Percentiles rank a stretch among this genome's conserved stretches.
Evolutionary conservation across 2,888 invertebrate species (phyloP).

Genomic region (Tipula vernalis): DNA sequence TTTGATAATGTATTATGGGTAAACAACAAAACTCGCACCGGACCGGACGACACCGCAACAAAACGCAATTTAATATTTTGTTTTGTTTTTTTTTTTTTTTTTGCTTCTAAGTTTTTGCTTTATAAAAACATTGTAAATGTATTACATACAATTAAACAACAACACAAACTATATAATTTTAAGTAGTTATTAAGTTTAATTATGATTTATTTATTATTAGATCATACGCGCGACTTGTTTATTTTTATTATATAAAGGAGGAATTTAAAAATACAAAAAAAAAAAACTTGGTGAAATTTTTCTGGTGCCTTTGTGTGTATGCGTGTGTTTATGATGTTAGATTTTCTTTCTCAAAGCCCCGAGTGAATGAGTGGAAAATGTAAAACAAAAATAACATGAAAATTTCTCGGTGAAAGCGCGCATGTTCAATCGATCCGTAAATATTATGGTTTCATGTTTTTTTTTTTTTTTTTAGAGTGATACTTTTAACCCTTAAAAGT

Average conservation of each 20-base stretch:
- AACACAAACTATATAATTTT: not conserved
- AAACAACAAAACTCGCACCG: not conserved
- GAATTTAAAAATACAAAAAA: not conserved
- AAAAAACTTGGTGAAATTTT: not conserved
- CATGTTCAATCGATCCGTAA: not conserved
- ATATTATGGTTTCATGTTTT: not conserved
- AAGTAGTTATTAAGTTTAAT: not conserved
- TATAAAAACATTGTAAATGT: not conserved
- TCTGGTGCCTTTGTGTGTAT: not conserved
- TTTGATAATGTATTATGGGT: not conserved
- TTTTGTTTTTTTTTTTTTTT: not conserved
- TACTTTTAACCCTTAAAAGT: not conserved
- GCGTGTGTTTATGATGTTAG: not conserved
- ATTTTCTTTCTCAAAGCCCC: not conserved
- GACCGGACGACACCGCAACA: constrained; percentile 1
- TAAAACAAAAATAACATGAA: not conserved
- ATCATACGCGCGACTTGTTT: not conserved
- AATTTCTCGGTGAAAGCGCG: not conserved
- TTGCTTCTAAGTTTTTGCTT: not conserved
- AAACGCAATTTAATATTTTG: not conserved
- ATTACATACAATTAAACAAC: not conserved
- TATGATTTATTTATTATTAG: not conserved
- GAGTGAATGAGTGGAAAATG: not conserved
- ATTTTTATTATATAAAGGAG: not conserved
- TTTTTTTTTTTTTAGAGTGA: not conserved